Conservation (phyloP, 1,140 invertebrate genomes). For the Lycorma delicatula region DNA sequence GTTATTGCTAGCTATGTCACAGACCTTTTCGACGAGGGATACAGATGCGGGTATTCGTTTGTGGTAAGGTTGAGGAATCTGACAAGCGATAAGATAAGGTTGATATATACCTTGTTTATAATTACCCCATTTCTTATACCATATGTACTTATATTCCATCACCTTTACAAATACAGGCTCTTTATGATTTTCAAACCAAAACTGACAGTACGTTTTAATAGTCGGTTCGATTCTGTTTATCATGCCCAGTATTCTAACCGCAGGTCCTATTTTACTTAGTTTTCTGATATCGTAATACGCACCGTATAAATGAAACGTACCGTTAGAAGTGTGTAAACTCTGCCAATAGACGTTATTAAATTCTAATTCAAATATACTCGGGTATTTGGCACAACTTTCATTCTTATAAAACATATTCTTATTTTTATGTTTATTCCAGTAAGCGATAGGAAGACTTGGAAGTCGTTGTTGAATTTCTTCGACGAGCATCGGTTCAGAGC, state of each 20-base stretch:
- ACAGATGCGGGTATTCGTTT: slow-evolving; percentile 70
- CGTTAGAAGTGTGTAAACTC: slow-evolving; percentile 64
- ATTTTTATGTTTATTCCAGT: slow-evolving; percentile 71
- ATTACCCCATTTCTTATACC: slow-evolving; percentile 91
- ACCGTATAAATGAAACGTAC: slow-evolving; percentile 76
- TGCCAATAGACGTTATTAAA: slow-evolving; percentile 92
- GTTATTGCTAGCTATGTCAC: slow-evolving; percentile 78
- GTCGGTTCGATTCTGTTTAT: slow-evolving; percentile 79
- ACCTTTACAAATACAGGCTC: slow-evolving; percentile 69
- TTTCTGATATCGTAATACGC: slow-evolving; percentile 79
- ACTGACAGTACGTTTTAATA: slow-evolving; percentile 73
- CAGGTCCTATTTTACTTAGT: slow-evolving; percentile 64
- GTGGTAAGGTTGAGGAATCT: slow-evolving; percentile 65
- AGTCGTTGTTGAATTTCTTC: slow-evolving; percentile 63
- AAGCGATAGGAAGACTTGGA: slow-evolving; percentile 71
- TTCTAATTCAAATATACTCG: slow-evolving; percentile 76
- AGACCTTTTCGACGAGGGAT: slow-evolving; percentile 74
- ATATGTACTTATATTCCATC: slow-evolving; percentile 87
- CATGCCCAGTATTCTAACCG: slow-evolving; percentile 81
- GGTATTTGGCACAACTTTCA: slow-evolving; percentile 67
- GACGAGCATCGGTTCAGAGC: slow-evolving; percentile 64
- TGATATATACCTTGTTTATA: slow-evolving; percentile 87
- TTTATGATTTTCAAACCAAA: slow-evolving; percentile 80
- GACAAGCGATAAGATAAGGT: slow-evolving; percentile 83
- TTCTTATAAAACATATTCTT: slow-evolving; percentile 59